Percentiles rank a stretch among this genome's conserved stretches.
Evolutionary conservation across 2,113 vertebrate genomes (phyloP).

Genomic region (Oryzias celebensis): DNA sequence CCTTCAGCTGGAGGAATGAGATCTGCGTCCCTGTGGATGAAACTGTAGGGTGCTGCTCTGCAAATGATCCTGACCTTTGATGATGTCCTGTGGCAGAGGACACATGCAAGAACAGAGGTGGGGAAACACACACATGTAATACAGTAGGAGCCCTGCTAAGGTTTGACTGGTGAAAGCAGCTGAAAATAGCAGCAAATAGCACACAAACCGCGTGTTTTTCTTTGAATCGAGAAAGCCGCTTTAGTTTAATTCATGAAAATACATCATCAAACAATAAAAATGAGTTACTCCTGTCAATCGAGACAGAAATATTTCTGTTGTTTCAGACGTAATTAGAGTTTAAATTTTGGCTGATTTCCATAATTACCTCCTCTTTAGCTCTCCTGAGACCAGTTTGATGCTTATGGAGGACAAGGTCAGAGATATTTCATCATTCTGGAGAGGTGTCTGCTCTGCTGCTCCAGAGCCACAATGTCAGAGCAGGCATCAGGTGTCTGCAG

Average conservation of each 20-base stretch:
- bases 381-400: constrained; percentile 19
- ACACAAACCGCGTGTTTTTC: too few species aligned
- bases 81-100: too few species aligned
- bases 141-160: too few species aligned
- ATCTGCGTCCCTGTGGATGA: neutral
- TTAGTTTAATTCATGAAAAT: too few species aligned
- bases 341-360: constrained; percentile 9
- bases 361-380: constrained; percentile 14
- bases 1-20: neutral
- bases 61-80: too few species aligned
- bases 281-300: too few species aligned
- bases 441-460: constrained; percentile 23
- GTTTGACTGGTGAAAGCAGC: too few species aligned
- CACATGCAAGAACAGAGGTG: too few species aligned
- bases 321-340: constrained; percentile 3
- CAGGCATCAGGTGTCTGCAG: constrained; percentile 22
- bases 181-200: too few species aligned
- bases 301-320: neutral
- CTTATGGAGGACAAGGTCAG: constrained; percentile 9
- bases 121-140: too few species aligned
- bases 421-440: constrained; percentile 25
- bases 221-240: too few species aligned
- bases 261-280: too few species aligned
- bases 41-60: neutral
- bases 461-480: constrained; percentile 30